phyloP scores from a whole-genome alignment of 1,140 invertebrate genomes.

The Papilio aristodemus region DNA sequence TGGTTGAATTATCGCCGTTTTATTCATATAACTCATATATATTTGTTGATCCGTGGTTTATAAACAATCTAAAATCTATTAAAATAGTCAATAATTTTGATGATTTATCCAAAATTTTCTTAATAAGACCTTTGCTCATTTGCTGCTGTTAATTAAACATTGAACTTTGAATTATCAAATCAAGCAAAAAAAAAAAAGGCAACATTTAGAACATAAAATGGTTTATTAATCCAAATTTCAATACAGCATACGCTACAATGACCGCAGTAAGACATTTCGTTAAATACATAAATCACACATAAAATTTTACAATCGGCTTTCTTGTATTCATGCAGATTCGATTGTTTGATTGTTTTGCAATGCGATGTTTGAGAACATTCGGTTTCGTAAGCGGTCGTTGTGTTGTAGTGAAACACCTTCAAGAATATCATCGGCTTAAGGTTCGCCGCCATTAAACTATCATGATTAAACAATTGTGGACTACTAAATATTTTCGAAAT shows the following conservation, averaged over 20 bases:
- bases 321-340: slow-evolving; percentile 5
- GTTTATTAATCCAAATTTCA: background rate
- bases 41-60: too few relatives aligned
- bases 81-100: too few relatives aligned
- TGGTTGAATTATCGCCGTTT: too few relatives aligned
- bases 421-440: slow-evolving; percentile 19
- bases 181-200: background rate
- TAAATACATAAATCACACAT: background rate
- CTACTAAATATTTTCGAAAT: too few relatives aligned
- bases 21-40: too few relatives aligned
- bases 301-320: slow-evolving; percentile 23
- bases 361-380: slow-evolving; percentile 1
- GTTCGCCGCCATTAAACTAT: background rate
- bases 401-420: slow-evolving; percentile 13
- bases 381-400: slow-evolving; percentile 20
- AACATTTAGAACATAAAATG: slow-evolving; percentile 1
- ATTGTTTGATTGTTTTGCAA: slow-evolving; percentile 24
- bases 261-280: slow-evolving; percentile 14
- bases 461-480: too few relatives aligned
- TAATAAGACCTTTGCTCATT: too few relatives aligned
- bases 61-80: too few relatives aligned
- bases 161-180: slow-evolving; percentile 8
- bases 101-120: too few relatives aligned
- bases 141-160: too few relatives aligned
- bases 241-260: background rate